phyloP scores from a whole-genome alignment of 2,797 vertebrate genomes.

The Ctenopoma multispine region DNA sequence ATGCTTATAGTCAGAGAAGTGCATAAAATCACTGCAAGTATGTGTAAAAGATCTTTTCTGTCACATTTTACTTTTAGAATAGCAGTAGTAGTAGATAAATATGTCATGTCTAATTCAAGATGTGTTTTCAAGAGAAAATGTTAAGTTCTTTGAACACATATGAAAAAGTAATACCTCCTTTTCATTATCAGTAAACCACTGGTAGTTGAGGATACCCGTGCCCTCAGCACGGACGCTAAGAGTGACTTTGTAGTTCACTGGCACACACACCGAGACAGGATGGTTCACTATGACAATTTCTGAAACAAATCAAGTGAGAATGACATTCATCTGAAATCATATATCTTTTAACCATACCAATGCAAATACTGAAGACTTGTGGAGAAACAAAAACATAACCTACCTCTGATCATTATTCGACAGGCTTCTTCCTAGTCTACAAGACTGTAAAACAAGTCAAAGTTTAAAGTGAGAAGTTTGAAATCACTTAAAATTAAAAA shows the following conservation, averaged over 20 bases:
- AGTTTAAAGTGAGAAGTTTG: neutral
- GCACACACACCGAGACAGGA: constrained; percentile 84
- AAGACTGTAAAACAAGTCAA: constrained; percentile 25
- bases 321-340: constrained; percentile 15
- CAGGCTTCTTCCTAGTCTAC: constrained; percentile 24
- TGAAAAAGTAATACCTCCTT: constrained; percentile 73
- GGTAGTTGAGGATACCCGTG: constrained; percentile 79
- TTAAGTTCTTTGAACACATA: too few species aligned
- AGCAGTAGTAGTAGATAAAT: neutral
- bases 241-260: constrained; percentile 79
- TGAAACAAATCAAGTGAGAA: constrained; percentile 56
- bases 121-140: neutral
- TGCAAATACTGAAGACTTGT: neutral
- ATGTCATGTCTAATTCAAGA: neutral
- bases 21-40: neutral
- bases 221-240: constrained; percentile 86
- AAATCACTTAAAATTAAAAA: neutral
- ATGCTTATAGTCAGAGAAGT: neutral
- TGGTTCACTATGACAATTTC: constrained; percentile 86
- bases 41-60: neutral
- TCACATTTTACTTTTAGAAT: too few species aligned
- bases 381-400: neutral
- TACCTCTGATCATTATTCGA: constrained; percentile 78
- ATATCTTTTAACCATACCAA: neutral
- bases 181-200: constrained; percentile 86